A percentile compares a stretch with the other conserved stretches of the same genome.
phyloP scores from a whole-genome alignment of 2,888 invertebrate species.

The Muschampia plurimacula region DNA sequence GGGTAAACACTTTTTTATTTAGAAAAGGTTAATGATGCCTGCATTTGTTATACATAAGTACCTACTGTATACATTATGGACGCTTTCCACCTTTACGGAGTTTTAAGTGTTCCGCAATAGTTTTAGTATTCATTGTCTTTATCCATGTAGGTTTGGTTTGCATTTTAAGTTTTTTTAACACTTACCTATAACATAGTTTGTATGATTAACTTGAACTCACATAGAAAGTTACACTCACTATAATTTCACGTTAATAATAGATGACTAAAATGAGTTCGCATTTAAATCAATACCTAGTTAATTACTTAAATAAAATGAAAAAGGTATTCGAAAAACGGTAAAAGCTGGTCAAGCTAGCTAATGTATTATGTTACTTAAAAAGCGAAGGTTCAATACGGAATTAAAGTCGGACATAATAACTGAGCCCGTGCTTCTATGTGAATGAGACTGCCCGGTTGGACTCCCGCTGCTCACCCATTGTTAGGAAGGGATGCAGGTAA shows the following conservation, averaged over 20 bases:
- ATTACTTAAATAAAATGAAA: background rate
- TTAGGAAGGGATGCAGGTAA: slow-evolving; percentile 63
- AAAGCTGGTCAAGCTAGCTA: background rate
- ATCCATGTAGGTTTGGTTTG: background rate
- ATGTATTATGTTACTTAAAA: slow-evolving; percentile 33
- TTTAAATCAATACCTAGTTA: too few relatives aligned
- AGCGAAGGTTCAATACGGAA: slow-evolving; percentile 33
- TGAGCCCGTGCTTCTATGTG: slow-evolving; percentile 56
- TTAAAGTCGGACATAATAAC: slow-evolving; percentile 7
- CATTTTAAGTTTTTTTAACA: background rate
- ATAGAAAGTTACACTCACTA: too few relatives aligned
- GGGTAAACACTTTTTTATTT: slow-evolving; percentile 33
- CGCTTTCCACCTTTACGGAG: slow-evolving; percentile 17
- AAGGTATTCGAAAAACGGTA: background rate
- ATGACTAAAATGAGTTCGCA: too few relatives aligned
- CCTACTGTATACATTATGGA: slow-evolving; percentile 12
- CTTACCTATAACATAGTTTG: background rate
- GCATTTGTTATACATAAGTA: slow-evolving; percentile 32
- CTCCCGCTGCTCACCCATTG: slow-evolving; percentile 58
- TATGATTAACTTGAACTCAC: background rate
- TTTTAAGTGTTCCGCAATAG: slow-evolving; percentile 12
- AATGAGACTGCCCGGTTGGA: slow-evolving; percentile 53
- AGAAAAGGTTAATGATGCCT: slow-evolving; percentile 20
- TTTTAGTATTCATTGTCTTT: background rate
- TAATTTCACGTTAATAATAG: too few relatives aligned